Base-by-base conservation (phyloP, 37 sponge, comb jelly and placozoan genomes). In the Chondrosia reniformis region DNA sequence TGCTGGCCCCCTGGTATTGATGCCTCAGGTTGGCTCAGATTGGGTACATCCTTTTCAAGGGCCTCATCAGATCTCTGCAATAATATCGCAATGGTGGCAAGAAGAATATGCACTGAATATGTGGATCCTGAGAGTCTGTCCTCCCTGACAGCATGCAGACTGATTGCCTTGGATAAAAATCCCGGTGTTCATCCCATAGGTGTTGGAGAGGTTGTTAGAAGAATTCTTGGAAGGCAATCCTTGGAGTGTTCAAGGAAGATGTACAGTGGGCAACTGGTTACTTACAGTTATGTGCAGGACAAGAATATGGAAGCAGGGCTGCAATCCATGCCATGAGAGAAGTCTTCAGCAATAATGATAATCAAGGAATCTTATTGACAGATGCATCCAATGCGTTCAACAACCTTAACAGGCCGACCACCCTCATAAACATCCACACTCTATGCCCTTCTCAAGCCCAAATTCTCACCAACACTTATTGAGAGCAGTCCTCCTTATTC, bases 311-410 rank as follows among this genome's bases (percentile, higher is more conserved):
- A 49, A 49, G 52, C 52, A 49, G 15, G 52, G 52, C 52, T 49
- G 52, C 52, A 49, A 49, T 49, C 52, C 52, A 49, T 49, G 52
- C 52, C 52, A 49, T 49, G 52, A 49, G 52, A 49, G 52, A 49
- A 49, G 52, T 49, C 52, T 49, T 49, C 52, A 49, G 52, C 15
- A 49, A 49, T 15, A 15, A 49, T 49, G 52, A 15, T 15, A 49
- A 49, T 15, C 52, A 49, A 49, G 52, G 52, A 15, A 15, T 49
- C 52, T 49, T 49, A 49, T 49, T 49, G 52, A 15, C 52, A 19
- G 52, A 49, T 49, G 52, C 52, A 10, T 49, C 52, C 52, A 49
- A 49, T 49, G 52, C 52, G 15, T 49, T 49, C 52, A 49, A 49
- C 52, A 19, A 15, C 52, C 52, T 49, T 49, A 49, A 49, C 52